These are phyloP conservation scores for Pectinophora gossypiella DNA, from an alignment of 1,140 invertebrate species.

Conservation along the genomic window DNA sequence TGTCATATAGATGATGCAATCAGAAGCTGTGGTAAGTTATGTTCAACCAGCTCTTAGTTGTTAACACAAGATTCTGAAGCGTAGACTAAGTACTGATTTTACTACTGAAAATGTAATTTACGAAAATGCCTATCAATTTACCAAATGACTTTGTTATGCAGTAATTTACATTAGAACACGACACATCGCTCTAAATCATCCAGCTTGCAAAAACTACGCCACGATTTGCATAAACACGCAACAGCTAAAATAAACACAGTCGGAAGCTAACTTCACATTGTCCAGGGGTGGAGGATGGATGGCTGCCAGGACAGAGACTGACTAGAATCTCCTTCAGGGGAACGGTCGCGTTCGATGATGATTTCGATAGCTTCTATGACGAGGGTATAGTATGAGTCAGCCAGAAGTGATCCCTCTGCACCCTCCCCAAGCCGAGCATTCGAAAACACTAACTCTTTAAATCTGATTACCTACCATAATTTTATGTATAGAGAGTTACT, in stretches of 20 bases:
- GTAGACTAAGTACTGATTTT: too few species aligned
- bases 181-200: constrained; percentile 3
- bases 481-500: background rate
- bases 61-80: constrained; percentile 6
- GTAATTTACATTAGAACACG: background rate
- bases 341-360: constrained; percentile 71
- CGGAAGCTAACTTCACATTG: constrained; percentile 54
- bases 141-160: background rate
- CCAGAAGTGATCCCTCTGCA: constrained; percentile 52
- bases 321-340: too few species aligned
- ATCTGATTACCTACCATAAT: background rate
- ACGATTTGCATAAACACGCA: constrained; percentile 12
- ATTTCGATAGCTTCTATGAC: constrained; percentile 69
- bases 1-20: constrained; percentile 15
- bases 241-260: constrained; percentile 25
- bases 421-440: constrained; percentile 31
- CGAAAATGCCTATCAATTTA: background rate
- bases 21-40: constrained; percentile 31
- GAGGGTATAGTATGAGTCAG: constrained; percentile 61
- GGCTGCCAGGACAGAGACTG: constrained; percentile 72
- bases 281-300: constrained; percentile 64
- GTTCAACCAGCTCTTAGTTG: constrained; percentile 4
- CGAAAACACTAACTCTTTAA: constrained; percentile 43
- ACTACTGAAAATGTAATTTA: background rate
- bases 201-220: constrained; percentile 1